Conservation (phyloP, 2,113 vertebrate genomes). For the Peucedramus taeniatus region DNA sequence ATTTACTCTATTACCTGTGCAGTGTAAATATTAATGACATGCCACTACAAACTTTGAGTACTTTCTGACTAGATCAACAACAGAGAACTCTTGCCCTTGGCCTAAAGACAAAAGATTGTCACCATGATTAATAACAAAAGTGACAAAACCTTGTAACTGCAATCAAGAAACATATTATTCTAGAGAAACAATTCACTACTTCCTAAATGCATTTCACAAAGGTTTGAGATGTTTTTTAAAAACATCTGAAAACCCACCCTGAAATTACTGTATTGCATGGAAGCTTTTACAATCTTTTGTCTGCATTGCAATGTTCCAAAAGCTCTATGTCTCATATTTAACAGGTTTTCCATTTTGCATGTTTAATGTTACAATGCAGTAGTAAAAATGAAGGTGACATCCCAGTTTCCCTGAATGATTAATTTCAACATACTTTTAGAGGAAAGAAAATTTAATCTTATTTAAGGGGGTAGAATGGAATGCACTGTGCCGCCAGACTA, state of each 20-base stretch:
- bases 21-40: constrained; percentile 91
- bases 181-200: constrained; percentile 46
- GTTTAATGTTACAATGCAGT: background rate
- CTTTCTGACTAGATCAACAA: constrained; percentile 82
- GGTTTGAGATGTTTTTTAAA: constrained; percentile 5
- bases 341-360: background rate
- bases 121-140: constrained; percentile 86
- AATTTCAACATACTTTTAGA: background rate
- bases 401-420: background rate
- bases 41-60: constrained; percentile 50
- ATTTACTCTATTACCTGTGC: constrained; percentile 92
- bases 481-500: background rate
- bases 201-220: constrained; percentile 43
- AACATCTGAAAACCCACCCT: constrained; percentile 1
- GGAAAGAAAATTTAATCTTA: background rate
- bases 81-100: constrained; percentile 78
- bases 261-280: background rate
- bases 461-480: background rate
- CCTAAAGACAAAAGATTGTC: constrained; percentile 82
- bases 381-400: background rate
- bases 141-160: constrained; percentile 84
- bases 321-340: background rate
- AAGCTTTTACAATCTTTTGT: background rate
- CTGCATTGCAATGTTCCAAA: background rate
- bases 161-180: constrained; percentile 76